Base-by-base conservation (phyloP, 2,113 vertebrate genomes). In the Prunella himalayana region DNA sequence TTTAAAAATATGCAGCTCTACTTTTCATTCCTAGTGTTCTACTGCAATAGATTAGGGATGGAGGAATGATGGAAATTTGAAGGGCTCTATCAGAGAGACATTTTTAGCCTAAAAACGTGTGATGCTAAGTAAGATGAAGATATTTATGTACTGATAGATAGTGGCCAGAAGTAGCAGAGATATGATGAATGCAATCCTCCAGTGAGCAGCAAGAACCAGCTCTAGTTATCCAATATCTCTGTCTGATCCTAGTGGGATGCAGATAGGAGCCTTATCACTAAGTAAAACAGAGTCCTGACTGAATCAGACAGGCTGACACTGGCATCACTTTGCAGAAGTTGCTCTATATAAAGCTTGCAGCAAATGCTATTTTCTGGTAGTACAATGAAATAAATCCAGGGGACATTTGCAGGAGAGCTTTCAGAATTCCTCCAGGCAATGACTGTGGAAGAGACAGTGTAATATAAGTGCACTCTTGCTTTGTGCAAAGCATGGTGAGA, bases 361-460 rank as follows among this genome's bases (percentile, higher is more conserved):
- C 47, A 90, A 88, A 80, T 33, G 20, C 54, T 54, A 79, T 94
- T 95, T 96, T 92, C 92, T 88, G 90, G 79, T 64, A 60, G 51
- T 44, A 90, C 49, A 78, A 77, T 78, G 90, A 93, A 92, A 94
- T 90, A 95, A 95, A 88, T 94, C 68, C 92, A 83, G 82, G 64
- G 90, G 80, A 86, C 23, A 15, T 92, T 92, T 88, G 64, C 88
- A 92, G 88, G 71, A 92, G 65, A 88, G 47, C 70, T 92, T 95
- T 86, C 60, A 86, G 79, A 88, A 93, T 93, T 94, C 85, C 93
- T 96, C 80, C 93, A 88, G 92, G 94, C 90, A 64, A 86, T 75
- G 73, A 45, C 49, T 84, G 56, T 83, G 90, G 72, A 90, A 90
- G 75, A 73, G 82, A 56, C 41, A 33, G 76, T 96, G 70, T 65